These are phyloP conservation scores for Thalassarche chlororhynchos DNA, from an alignment of 2,113 vertebrate genomes.

Conservation along the genomic window DNA sequence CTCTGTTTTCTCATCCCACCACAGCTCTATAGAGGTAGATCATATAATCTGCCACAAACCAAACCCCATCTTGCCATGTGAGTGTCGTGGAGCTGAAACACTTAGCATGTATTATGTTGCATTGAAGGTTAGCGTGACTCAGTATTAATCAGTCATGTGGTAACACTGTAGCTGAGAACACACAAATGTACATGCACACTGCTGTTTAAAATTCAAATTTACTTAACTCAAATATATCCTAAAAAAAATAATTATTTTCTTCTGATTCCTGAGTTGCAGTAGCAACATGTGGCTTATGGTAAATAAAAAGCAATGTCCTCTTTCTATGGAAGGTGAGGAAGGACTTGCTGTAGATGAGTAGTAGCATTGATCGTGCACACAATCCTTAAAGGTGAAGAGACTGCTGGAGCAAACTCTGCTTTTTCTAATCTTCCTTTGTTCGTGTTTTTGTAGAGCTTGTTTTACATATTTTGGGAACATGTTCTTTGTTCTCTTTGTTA, in stretches of 20 bases:
- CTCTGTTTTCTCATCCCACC: neutral
- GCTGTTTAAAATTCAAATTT: neutral
- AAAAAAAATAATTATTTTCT: fast-evolving
- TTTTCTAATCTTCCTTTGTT: neutral
- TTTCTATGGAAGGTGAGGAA: neutral
- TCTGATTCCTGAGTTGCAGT: neutral
- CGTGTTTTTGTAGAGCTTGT: neutral
- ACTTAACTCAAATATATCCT: neutral
- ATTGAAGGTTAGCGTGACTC: neutral
- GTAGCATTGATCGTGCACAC: neutral
- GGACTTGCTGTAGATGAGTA: neutral
- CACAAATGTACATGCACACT: neutral
- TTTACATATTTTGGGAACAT: neutral
- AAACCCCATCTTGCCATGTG: neutral
- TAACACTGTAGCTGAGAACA: neutral
- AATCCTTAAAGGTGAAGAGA: neutral
- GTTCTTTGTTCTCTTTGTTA: neutral
- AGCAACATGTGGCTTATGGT: neutral
- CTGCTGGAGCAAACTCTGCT: neutral
- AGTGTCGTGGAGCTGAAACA: neutral
- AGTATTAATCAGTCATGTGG: fast-evolving
- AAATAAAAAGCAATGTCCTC: neutral
- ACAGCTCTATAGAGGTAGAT: neutral
- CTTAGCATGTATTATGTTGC: neutral
- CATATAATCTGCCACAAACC: neutral